A percentile compares a stretch with the other conserved stretches of the same genome.
Evolutionary conservation across 2,797 vertebrate species (phyloP).

Genomic region (Pangasius djambal): DNA sequence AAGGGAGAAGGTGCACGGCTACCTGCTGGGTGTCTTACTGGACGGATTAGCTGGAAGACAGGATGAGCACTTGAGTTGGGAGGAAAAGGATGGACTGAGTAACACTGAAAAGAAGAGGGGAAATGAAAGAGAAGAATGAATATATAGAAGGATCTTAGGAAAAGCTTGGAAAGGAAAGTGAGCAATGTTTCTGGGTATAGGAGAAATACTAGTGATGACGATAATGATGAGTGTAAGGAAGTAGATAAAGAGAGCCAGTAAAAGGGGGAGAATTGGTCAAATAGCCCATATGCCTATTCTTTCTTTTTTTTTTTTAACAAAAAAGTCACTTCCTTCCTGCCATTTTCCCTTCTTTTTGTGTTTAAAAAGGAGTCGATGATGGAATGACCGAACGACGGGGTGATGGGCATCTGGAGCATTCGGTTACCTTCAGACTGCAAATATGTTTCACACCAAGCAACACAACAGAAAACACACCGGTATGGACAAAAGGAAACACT

Average conservation of each 20-base stretch:
- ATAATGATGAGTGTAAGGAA: slow-evolving; percentile 17
- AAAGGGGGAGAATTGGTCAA: slow-evolving; percentile 14
- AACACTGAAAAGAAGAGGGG: background rate
- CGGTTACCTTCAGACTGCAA: slow-evolving; percentile 28
- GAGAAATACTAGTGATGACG: background rate
- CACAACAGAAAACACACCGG: background rate
- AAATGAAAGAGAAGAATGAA: slow-evolving; percentile 34
- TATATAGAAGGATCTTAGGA: background rate
- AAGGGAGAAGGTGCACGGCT: background rate
- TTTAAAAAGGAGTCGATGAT: background rate
- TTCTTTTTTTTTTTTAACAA: background rate
- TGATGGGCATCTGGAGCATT: slow-evolving; percentile 31
- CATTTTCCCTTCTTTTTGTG: slow-evolving; percentile 19
- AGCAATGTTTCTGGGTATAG: background rate
- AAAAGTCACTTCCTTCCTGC: slow-evolving; percentile 56
- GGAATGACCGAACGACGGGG: background rate
- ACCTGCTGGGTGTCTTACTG: slow-evolving; percentile 5
- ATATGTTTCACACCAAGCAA: background rate
- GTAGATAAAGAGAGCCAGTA: slow-evolving; percentile 2
- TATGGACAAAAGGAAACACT: slow-evolving; percentile 18
- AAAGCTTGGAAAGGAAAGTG: slow-evolving; percentile 8
- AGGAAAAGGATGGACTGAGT: slow-evolving; percentile 25
- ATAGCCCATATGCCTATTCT: slow-evolving; percentile 40
- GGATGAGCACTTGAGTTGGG: background rate
- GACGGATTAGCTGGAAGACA: background rate